A percentile compares a stretch with the other conserved stretches of the same genome.
phyloP scores from a whole-genome alignment of 2,888 invertebrate genomes.

The Cremastobaeus sp. region DNA sequence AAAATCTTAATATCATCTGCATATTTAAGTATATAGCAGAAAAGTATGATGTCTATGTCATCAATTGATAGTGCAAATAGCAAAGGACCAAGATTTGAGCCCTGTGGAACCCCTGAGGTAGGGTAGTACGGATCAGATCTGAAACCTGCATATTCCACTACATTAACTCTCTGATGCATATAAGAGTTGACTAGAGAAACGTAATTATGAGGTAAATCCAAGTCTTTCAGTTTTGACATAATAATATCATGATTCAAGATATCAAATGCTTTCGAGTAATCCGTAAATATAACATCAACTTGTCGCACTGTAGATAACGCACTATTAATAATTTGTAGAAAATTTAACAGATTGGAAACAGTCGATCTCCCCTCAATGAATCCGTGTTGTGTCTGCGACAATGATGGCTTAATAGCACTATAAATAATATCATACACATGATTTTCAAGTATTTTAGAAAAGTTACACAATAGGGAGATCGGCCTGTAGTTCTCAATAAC shows the following conservation, averaged over 20 bases:
- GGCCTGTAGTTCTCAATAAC: neutral
- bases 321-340: neutral
- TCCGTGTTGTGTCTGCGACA: neutral
- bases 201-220: neutral
- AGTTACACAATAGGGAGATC: constrained; percentile 7
- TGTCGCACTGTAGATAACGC: neutral
- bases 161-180: neutral
- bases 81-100: neutral
- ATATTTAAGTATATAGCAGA: neutral
- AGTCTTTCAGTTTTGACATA: neutral
- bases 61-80: neutral
- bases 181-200: neutral
- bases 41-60: neutral
- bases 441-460: constrained; percentile 13
- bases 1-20: neutral
- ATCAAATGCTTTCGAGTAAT: neutral
- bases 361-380: neutral
- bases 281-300: neutral
- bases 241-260: neutral
- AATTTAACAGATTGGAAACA: neutral
- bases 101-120: constrained; percentile 3
- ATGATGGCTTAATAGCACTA: too few species aligned
- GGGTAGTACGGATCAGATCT: neutral
- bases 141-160: neutral
- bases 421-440: neutral